Evolutionary conservation across 2,888 invertebrate species (phyloP).

Genomic region (Euplagia quadripunctaria): DNA sequence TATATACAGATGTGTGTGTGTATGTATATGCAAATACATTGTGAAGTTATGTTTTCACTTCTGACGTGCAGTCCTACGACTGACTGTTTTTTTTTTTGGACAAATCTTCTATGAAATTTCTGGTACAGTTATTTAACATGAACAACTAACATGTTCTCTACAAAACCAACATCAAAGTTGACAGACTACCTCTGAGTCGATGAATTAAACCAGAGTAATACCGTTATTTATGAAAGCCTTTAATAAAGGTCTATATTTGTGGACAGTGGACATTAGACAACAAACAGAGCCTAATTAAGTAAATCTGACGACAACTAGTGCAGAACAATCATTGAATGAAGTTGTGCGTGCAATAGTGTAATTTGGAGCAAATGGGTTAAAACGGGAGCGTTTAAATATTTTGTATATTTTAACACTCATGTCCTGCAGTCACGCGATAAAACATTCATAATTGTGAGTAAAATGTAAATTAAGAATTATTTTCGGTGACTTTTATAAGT

Average conservation of each 20-base stretch:
- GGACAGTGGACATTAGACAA: too few species aligned
- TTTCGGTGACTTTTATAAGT: neutral
- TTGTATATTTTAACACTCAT: too few species aligned
- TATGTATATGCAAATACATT: too few species aligned
- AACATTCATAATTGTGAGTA: constrained; percentile 7
- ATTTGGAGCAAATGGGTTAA: constrained; percentile 15
- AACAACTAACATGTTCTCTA: too few species aligned
- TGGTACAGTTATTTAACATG: too few species aligned
- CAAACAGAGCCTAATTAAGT: neutral
- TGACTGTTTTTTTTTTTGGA: too few species aligned
- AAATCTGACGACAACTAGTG: neutral
- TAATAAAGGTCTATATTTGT: neutral
- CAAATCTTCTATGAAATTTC: too few species aligned
- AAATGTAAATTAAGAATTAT: neutral
- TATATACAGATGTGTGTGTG: too few species aligned
- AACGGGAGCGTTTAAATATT: constrained; percentile 9
- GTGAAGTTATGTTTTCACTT: too few species aligned
- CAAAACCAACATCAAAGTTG: too few species aligned
- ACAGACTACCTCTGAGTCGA: neutral
- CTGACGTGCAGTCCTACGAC: too few species aligned
- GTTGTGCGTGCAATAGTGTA: constrained; percentile 18
- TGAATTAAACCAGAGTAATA: neutral
- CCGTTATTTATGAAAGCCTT: neutral
- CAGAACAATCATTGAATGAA: neutral
- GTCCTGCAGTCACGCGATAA: constrained; percentile 16